These are phyloP conservation scores for Cyanistes caeruleus DNA, from an alignment of 2,113 vertebrate species.

Conservation along the genomic window DNA sequence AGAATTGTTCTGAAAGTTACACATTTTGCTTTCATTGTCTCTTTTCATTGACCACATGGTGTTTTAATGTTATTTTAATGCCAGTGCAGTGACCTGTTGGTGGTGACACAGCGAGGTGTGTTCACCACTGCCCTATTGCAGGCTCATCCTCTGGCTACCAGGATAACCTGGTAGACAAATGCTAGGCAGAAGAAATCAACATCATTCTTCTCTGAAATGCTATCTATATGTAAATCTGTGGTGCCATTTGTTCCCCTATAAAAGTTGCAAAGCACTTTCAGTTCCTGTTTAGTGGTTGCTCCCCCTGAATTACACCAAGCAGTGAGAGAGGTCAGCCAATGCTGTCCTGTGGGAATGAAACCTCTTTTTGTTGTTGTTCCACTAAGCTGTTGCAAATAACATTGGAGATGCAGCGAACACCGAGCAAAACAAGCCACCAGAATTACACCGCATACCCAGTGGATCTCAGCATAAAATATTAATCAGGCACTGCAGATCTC, in stretches of 20 bases:
- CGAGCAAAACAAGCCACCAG: conserved; percentile 42
- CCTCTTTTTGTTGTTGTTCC: conserved; percentile 14
- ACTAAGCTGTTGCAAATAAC: conserved; percentile 19
- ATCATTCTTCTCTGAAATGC: background rate
- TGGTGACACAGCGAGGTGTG: background rate
- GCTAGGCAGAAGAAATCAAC: background rate
- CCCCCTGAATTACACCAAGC: conserved; percentile 28
- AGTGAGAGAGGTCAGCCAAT: background rate
- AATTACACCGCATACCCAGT: conserved; percentile 65
- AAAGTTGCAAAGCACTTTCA: conserved; percentile 5
- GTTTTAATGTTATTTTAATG: background rate
- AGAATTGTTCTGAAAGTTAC: background rate
- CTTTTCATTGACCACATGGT: background rate
- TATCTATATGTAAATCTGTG: conserved; percentile 26
- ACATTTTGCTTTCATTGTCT: background rate
- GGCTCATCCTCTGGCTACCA: background rate
- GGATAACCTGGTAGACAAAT: background rate
- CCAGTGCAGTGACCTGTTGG: background rate
- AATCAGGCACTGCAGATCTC: conserved; percentile 74
- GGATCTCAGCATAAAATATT: conserved; percentile 76
- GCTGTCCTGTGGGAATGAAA: background rate
- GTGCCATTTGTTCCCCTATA: background rate
- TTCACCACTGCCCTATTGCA: background rate
- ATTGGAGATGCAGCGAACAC: conserved; percentile 12
- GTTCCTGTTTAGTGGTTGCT: conserved; percentile 7